Conservation (phyloP, 1,140 invertebrate species). For the roundworm (Caenorhabditis elegans) region DNA sequence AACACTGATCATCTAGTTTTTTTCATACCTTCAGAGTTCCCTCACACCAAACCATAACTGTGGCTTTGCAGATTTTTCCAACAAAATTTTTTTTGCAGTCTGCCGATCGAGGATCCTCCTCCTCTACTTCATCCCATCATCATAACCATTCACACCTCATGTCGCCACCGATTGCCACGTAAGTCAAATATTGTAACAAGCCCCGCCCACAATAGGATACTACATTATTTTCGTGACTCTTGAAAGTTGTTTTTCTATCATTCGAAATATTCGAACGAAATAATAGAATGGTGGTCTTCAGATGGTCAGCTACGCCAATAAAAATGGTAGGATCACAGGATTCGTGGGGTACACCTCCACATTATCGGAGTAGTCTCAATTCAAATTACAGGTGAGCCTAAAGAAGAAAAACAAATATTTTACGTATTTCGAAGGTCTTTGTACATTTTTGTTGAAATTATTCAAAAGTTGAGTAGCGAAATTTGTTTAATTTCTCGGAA, state of each 20-base stretch:
- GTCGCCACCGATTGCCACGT: slow-evolving; percentile 22
- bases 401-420: too few species aligned
- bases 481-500: too few species aligned
- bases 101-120: slow-evolving; percentile 26
- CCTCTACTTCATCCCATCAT: slow-evolving; percentile 7
- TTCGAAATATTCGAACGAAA: neutral
- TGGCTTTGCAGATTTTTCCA: neutral
- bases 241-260: neutral
- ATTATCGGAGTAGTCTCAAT: slow-evolving; percentile 35
- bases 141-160: slow-evolving; percentile 26
- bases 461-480: too few species aligned
- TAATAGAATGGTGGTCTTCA: slow-evolving; percentile 26
- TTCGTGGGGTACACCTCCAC: neutral
- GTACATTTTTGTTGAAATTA: too few species aligned
- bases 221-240: neutral
- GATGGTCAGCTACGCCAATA: neutral
- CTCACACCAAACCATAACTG: slow-evolving; percentile 12
- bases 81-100: neutral
- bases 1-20: slow-evolving; percentile 29
- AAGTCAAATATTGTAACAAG: neutral
- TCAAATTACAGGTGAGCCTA: slow-evolving; percentile 35
- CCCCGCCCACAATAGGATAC: neutral
- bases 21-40: neutral
- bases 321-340: slow-evolving; percentile 10
- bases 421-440: too few species aligned